Conservation (phyloP, 2,888 invertebrate genomes). For the Priocnemis perturbator region DNA sequence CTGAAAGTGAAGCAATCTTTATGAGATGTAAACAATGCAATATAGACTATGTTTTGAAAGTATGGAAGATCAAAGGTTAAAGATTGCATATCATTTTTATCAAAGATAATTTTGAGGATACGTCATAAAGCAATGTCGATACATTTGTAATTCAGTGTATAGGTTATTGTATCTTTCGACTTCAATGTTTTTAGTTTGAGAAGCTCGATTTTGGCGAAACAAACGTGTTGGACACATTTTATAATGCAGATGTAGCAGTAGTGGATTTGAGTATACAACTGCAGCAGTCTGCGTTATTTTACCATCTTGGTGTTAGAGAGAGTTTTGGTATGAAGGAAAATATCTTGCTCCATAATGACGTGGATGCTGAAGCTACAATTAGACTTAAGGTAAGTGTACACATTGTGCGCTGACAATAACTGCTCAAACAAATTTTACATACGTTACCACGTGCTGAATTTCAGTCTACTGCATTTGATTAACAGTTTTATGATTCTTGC, state of each 20-base stretch:
- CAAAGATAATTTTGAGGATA: not conserved
- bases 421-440: not conserved
- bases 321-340: constrained; percentile 98
- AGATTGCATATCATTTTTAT: not conserved
- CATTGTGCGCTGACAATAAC: not conserved
- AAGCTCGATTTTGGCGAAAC: constrained; percentile 98
- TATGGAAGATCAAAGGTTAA: not conserved
- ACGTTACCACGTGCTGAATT: too few species aligned
- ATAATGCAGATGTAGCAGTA: constrained; percentile 98
- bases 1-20: not conserved
- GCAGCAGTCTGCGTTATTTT: constrained; percentile 95
- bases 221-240: constrained; percentile 95
- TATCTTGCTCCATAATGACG: constrained; percentile 92
- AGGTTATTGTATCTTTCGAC: not conserved
- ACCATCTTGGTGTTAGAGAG: constrained; percentile 97
- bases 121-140: too few species aligned
- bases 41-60: not conserved
- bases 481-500: too few species aligned
- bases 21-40: not conserved
- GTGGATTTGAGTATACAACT: constrained; percentile 94
- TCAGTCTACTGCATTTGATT: too few species aligned
- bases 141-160: not conserved
- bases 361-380: constrained; percentile 90
- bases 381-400: constrained; percentile 85
- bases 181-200: constrained; percentile 84